Evolutionary conservation across 1,140 invertebrate genomes (phyloP).

Genomic region (Dermatophagoides farinae): DNA sequence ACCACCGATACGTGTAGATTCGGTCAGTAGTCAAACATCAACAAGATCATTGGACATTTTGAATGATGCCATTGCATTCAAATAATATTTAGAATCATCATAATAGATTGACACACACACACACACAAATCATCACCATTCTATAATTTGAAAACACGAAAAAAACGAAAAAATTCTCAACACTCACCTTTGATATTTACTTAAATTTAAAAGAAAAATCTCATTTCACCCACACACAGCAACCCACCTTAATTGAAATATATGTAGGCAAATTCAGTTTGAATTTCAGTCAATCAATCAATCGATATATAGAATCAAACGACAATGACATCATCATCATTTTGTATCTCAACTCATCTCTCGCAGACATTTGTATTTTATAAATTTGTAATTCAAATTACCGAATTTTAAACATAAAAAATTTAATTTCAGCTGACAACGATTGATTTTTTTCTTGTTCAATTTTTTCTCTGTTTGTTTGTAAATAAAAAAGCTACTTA

Average conservation of each 20-base stretch:
- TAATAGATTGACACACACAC: no score
- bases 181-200: neutral
- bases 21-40: constrained; percentile 17
- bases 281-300: no score
- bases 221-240: neutral
- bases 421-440: no score
- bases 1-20: constrained; percentile 17
- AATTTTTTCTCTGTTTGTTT: neutral
- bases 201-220: neutral
- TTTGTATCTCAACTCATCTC: no score
- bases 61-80: constrained; percentile 10
- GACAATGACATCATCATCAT: no score
- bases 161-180: no score
- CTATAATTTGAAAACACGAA: no score
- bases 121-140: no score
- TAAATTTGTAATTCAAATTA: no score
- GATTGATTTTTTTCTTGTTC: neutral
- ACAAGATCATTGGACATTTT: constrained; percentile 12
- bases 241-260: neutral
- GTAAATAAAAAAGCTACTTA: neutral
- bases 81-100: neutral
- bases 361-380: no score
- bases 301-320: no score
- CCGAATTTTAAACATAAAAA: no score
- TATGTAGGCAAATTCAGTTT: neutral